Base-by-base conservation (phyloP, 1,140 invertebrate species). In the Trachymyrmex septentrionalis region DNA sequence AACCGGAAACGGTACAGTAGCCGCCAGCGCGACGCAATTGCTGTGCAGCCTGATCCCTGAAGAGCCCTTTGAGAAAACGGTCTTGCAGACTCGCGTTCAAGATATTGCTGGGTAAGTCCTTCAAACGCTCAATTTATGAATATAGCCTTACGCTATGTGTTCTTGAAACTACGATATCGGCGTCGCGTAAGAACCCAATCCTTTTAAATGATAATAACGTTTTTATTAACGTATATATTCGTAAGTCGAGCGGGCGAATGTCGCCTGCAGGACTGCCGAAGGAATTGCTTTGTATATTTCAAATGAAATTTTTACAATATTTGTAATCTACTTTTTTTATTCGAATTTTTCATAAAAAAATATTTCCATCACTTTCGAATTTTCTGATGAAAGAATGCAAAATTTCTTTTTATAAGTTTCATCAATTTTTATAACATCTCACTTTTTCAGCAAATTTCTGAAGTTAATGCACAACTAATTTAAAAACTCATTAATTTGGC, bases 51-150 rank as follows among this genome's bases (percentile, higher is more conserved):
- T 95, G 86, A 91, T 95, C 86, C 93, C 94, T 10, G 94, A 94
- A 91, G 92, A 92, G 69, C 92, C 94, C 30, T 93, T 94, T 71
- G 93, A 95, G 59, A 95, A 94, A 88, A 78, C 86, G 63, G 69
- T 77, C 57, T 90, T 94, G 44, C 94, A 95, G 84, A 92, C 87
- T 77, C 94, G 94, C 19, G 88, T 95, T 27, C 94, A 94, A 85
- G 94, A 95, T 87, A 93, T 95, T 71, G 92, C 92, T n/a, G 94
- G 94, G 95, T 95, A 87, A 95, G 94, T 93, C 85, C 7, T 44
- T 67, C 38, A 73, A 89, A 72, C 30, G 44, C n/a, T 69, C 1
- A 38, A 30, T 72, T 66, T 67, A 63, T 63, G 63, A 27, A 27
- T 50, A 34, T 21, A 30, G 63, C 66, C 50, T 59, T 48, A n/a